These are phyloP conservation scores for Platygyra sinensis DNA, from an alignment of 64 coral and sea anemone genomes.

Conservation along the genomic window DNA sequence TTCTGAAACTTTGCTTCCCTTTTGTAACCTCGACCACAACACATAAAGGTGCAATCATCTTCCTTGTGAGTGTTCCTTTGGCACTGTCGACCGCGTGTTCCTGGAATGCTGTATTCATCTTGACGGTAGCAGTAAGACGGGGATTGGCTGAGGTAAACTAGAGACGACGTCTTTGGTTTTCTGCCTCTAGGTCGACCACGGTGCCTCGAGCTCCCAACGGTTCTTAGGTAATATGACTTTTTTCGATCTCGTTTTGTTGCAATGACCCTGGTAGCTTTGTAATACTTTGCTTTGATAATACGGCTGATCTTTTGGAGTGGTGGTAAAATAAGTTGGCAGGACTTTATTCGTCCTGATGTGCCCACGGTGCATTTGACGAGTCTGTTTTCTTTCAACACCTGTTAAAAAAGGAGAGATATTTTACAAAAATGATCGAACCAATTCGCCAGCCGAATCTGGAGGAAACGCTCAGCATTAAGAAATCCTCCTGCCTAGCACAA, in stretches of 20 bases:
- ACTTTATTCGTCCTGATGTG: slow-evolving; percentile 9
- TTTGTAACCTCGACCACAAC: slow-evolving; percentile 26
- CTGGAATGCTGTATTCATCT: slow-evolving; percentile 11
- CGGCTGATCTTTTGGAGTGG: slow-evolving; percentile 26
- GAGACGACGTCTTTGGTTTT: neutral
- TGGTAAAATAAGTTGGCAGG: slow-evolving; percentile 21
- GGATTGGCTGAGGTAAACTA: neutral
- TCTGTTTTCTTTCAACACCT: slow-evolving; percentile 34
- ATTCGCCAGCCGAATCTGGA: too few relatives aligned
- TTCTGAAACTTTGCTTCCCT: neutral
- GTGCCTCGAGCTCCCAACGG: neutral
- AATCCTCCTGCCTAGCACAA: too few relatives aligned
- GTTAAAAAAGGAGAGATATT: neutral
- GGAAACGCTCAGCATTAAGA: too few relatives aligned
- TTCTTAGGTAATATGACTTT: neutral
- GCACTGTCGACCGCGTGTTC: slow-evolving; percentile 22
- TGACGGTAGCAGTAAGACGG: slow-evolving; percentile 21
- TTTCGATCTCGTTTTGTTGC: neutral
- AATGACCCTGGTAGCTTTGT: slow-evolving; percentile 1
- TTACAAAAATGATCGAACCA: neutral
- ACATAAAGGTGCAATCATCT: slow-evolving; percentile 22
- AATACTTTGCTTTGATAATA: slow-evolving; percentile 30
- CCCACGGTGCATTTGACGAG: slow-evolving; percentile 7
- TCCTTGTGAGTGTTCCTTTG: slow-evolving; percentile 10
- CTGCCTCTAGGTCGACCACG: neutral